Percentiles rank a stretch among this genome's conserved stretches.
phyloP scores from a whole-genome alignment of 2,113 vertebrate genomes.

The Chaenocephalus aceratus region DNA sequence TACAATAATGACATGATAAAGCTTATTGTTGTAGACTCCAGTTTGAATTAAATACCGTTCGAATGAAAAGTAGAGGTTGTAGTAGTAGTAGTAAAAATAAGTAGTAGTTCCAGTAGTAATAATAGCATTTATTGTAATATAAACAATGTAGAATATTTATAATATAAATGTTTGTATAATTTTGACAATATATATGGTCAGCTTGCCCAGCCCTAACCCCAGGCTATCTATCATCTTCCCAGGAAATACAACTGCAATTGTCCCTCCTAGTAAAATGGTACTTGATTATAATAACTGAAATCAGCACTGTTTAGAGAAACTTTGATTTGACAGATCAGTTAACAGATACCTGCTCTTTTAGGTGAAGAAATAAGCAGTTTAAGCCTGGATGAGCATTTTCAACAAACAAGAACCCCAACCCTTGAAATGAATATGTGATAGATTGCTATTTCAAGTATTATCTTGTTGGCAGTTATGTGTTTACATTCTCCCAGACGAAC shows the following conservation, averaged over 20 bases:
- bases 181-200: no score
- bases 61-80: no score
- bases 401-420: slow-evolving; percentile 1
- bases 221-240: slow-evolving; percentile 32
- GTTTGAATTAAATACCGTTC: no score
- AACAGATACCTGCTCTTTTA: not conserved
- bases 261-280: not conserved
- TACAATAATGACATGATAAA: no score
- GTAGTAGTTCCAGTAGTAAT: no score
- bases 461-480: slow-evolving; percentile 61
- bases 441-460: slow-evolving; percentile 55
- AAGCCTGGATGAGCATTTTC: not conserved
- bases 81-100: no score
- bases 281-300: not conserved
- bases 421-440: slow-evolving; percentile 2
- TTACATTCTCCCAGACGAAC: slow-evolving; percentile 43
- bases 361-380: not conserved
- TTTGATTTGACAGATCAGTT: not conserved
- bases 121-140: no score
- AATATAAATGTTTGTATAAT: no score
- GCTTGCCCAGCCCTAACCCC: not conserved
- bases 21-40: no score
- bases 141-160: no score
- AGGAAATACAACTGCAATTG: not conserved
- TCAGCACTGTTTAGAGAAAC: not conserved